Base-by-base conservation (phyloP, 2,888 invertebrate species). In the Lymantria dispar region DNA sequence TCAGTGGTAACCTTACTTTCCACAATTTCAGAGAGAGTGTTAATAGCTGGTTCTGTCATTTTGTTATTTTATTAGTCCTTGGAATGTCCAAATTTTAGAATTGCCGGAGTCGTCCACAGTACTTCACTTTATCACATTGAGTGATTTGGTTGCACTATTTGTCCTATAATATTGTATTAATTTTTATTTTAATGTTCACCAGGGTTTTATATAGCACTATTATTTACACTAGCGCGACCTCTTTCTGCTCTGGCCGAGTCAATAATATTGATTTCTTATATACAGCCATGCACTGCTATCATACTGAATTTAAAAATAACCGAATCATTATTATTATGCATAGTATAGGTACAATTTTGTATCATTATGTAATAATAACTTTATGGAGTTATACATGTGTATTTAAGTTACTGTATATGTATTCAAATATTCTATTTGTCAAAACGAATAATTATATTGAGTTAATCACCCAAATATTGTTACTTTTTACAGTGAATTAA, bases 221-320 rank as follows among this genome's bases (percentile, higher is more conserved):
- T 45, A 46, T 37, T 33, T 33, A 47, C 47, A 47, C 58, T 56
- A 54, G 68, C 71, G 54, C 78, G 79, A 69, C 76, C 66, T 74
- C 56, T 50, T 59, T 48, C 65, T 48, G 52, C 54, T 64, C 48
- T 49, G 50, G 52, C 57, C 66, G 63, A 69, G 60, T 63, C 62
- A 68, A 66, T 64, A 79, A 68, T 76, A 76, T 74, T 68, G 51
- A 70, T 69, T 66, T 68, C 55, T 57, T 52, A 43, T 43, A 48
- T 54, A 41, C 54, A 29, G 55, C 50, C 56, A 50, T 58, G 52
- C 50, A 56, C 46, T 40, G 40, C 22, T 22, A 22, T 22, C 2
- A 22, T 22, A 22, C 22, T 22, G 22, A 22, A 3, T 22, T 22
- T 22, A 22, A 22, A 22, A 22, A 22, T 22, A 22, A 22, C 5